Evolutionary conservation across 2,797 vertebrate species (phyloP).

Genomic region (Mionectes olivaceus): DNA sequence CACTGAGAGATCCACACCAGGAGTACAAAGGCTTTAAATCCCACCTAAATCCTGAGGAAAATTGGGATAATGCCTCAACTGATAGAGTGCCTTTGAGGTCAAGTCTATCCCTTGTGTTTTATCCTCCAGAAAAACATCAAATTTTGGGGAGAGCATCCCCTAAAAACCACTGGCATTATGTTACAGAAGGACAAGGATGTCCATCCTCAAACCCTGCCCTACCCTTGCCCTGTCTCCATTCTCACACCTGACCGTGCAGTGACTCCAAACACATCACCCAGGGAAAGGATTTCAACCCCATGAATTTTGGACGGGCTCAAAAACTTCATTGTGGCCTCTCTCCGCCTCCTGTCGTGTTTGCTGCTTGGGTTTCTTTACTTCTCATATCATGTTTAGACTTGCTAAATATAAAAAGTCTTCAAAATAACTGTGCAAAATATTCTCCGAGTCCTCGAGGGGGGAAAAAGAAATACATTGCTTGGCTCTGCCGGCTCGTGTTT

Average conservation of each 20-base stretch:
- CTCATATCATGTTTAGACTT: constrained; percentile 8
- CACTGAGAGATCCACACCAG: not conserved
- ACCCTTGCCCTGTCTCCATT: not conserved
- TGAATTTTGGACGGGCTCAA: not conserved
- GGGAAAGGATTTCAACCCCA: not conserved
- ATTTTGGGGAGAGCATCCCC: not conserved
- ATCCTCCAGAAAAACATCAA: not conserved
- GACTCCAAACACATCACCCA: not conserved
- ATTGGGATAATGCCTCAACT: not conserved
- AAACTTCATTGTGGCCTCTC: not conserved
- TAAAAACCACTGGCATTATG: not conserved
- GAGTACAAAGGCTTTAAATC: not conserved
- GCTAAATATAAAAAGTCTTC: constrained; percentile 50
- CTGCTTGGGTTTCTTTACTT: constrained; percentile 1
- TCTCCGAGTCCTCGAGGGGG: not conserved
- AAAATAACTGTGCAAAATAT: constrained; percentile 35
- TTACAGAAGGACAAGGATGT: not conserved
- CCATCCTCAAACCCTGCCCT: not conserved
- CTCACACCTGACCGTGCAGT: not conserved
- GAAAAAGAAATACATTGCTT: not conserved
- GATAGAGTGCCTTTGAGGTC: not conserved
- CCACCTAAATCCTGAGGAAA: not conserved
- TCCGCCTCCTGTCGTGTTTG: not conserved
- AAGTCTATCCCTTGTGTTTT: not conserved
- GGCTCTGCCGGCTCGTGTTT: not conserved